A percentile compares a stretch with the other conserved stretches of the same genome.
These are phyloP conservation scores for Etheostoma nigrum DNA, from an alignment of 2,797 vertebrate species.

Conservation along the genomic window DNA sequence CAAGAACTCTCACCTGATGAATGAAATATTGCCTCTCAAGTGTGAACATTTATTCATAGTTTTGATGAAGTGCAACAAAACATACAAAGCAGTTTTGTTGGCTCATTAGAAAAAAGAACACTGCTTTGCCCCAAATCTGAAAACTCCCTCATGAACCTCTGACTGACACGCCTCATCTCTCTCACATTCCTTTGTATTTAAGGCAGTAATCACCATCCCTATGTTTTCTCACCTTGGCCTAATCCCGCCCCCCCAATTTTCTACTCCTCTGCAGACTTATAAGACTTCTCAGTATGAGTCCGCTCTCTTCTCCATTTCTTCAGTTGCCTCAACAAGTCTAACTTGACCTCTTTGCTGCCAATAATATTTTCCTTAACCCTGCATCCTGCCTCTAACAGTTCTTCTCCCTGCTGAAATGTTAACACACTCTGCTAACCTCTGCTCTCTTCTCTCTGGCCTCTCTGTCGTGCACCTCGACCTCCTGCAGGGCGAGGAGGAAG, in stretches of 20 bases:
- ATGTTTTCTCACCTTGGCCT: constrained; percentile 39
- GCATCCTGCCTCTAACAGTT: constrained; percentile 46
- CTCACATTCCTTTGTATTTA: constrained; percentile 43
- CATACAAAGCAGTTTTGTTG: neutral
- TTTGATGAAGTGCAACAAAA: constrained; percentile 1
- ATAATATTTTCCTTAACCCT: constrained; percentile 27
- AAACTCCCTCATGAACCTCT: constrained; percentile 38
- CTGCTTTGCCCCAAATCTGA: neutral
- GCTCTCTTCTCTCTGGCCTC: constrained; percentile 50
- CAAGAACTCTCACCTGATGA: neutral
- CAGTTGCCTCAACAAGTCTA: constrained; percentile 39
- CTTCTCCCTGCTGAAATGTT: constrained; percentile 41
- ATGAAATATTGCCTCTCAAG: neutral
- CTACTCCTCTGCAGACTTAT: constrained; percentile 6
- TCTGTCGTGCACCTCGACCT: constrained; percentile 51
- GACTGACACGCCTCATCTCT: constrained; percentile 47
- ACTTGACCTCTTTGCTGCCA: constrained; percentile 33
- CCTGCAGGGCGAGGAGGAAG: constrained; percentile 83
- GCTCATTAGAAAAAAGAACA: constrained; percentile 13
- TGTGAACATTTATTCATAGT: neutral
- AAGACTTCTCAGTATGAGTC: constrained; percentile 36
- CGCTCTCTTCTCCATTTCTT: constrained; percentile 30
- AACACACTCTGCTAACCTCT: constrained; percentile 59
- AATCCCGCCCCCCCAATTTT: constrained; percentile 15
- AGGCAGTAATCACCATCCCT: constrained; percentile 38